Conservation (phyloP, 2,113 vertebrate species). For the Beaufortia kweichowensis region DNA sequence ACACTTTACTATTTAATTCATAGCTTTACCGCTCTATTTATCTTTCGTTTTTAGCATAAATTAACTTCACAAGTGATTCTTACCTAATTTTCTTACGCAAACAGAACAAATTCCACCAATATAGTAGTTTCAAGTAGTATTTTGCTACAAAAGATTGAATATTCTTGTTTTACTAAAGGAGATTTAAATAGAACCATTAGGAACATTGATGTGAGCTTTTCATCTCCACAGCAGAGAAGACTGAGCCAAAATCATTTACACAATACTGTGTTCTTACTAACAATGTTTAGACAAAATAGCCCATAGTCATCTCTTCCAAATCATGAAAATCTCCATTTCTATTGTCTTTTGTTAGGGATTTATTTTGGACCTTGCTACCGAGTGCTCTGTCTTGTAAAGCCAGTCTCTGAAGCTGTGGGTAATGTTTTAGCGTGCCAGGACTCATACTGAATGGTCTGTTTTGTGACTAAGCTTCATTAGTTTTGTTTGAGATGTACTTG, state of each 20-base stretch:
- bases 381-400: neutral
- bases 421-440: conserved; percentile 6
- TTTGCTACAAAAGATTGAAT: neutral
- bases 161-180: neutral
- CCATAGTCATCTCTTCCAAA: neutral
- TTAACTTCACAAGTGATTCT: too few species aligned
- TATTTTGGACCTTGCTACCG: neutral
- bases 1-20: too few species aligned
- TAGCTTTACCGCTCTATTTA: too few species aligned
- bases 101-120: neutral
- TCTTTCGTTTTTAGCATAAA: too few species aligned
- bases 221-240: neutral
- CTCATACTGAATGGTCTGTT: conserved; percentile 10
- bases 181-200: too few species aligned
- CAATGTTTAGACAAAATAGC: neutral
- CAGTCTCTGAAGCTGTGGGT: neutral
- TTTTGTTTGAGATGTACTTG: conserved; percentile 29
- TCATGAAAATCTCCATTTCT: neutral
- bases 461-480: conserved; percentile 29
- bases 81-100: neutral
- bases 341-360: neutral
- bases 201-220: neutral
- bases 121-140: neutral
- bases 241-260: neutral
- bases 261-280: neutral